Base-by-base conservation (phyloP, 1,140 invertebrate genomes). In the Daktulosphaira vitifoliae region DNA sequence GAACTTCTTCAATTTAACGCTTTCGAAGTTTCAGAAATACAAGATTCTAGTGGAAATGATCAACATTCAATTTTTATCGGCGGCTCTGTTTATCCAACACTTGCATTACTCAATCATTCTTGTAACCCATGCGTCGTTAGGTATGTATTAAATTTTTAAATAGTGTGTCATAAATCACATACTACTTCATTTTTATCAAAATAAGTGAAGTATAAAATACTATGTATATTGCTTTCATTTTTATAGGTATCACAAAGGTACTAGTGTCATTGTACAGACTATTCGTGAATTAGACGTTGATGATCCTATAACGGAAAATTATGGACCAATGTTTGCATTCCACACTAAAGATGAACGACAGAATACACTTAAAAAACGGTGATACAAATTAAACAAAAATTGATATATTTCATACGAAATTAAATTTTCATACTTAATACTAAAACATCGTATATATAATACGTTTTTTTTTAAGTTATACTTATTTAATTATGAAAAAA, bases 1-100 rank as follows among this genome's bases (percentile, higher is more conserved):
- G 87, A 95, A 78, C 78, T 92, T 33, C 73, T 95, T 6, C 92
- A 94, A 70, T 97, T 93, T 73, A 96, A 96, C 74, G 85, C 90
- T 3, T 92, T 96, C 72, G 92, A 96, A 80, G 84, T 96, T 37
- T 86, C 84, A 29, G 88, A 91, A 73, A 73, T 90, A 26, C 75
- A 81, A 46, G 76, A 81, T 65, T 76, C 69, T 66, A 18, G 5
- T 22, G 6, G n/a, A n/a, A 6, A n/a, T 11, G 77, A 75, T 68
- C 29, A 65, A 44, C 80, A 83, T 70, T 86, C 84, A 15, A 78
- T 82, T 4, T 88, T 87, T 68, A 78, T 92, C 33, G 93, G 91
- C 3, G 90, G 90, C 23, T 92, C 84, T 26, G 77, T 95, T 15
- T 97, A 88, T 74, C 84, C 90, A 1, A 91, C 90, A 0, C 79